Conservation (phyloP, 2,113 vertebrate genomes). For the Ceratotherium simum region DNA sequence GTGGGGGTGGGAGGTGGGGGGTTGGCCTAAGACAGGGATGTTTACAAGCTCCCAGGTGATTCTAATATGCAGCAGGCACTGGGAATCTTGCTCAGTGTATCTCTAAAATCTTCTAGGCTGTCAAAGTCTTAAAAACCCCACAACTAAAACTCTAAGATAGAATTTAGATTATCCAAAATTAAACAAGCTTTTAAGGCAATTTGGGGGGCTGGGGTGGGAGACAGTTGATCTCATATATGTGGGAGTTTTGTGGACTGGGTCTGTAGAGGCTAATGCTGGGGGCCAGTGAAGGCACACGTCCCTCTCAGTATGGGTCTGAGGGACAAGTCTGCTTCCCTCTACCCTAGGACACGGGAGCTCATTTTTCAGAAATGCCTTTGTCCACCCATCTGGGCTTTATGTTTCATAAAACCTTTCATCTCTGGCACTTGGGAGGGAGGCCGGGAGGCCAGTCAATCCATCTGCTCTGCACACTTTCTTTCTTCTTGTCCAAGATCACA, state of each 20-base stretch:
- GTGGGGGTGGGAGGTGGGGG: not conserved
- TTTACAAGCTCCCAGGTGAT: not conserved
- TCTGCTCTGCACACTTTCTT: not conserved
- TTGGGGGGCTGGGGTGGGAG: not conserved
- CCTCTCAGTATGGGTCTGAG: not conserved
- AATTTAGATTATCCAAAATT: not conserved
- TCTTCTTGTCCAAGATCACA: constrained; percentile 81
- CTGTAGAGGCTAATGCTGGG: not conserved
- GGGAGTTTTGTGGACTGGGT: not conserved
- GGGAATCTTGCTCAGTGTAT: not conserved
- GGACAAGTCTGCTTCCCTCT: not conserved
- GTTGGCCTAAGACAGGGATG: not conserved
- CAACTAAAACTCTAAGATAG: not conserved
- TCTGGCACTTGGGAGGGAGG: not conserved
- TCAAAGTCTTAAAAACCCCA: not conserved
- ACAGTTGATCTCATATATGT: not conserved
- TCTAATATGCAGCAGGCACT: not conserved
- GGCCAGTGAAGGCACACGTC: not conserved
- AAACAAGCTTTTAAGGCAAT: not conserved
- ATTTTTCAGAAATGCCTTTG: constrained; percentile 34
- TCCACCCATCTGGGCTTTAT: not conserved
- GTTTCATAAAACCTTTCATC: not conserved
- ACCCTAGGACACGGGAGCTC: not conserved
- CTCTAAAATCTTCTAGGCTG: not conserved
- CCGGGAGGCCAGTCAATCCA: not conserved